Percentiles rank a stretch among this genome's conserved stretches.
These are phyloP conservation scores for Pygathrix nemaeus DNA, from an alignment of 2,113 vertebrate genomes.

Conservation along the genomic window DNA sequence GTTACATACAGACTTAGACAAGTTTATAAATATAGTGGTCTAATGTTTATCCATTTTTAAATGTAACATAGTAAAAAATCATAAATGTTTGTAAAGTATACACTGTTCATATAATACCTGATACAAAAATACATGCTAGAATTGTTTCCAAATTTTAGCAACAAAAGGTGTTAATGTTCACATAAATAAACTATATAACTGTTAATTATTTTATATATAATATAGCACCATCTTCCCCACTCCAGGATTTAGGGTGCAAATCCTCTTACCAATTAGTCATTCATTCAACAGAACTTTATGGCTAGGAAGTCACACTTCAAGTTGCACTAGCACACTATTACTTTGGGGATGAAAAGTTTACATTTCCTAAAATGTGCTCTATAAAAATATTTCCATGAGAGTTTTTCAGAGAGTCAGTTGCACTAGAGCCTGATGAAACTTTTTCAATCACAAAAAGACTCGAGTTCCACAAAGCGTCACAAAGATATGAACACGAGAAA, in stretches of 20 bases:
- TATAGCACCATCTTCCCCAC: not conserved
- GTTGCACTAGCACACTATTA: not conserved
- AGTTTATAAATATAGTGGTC: not conserved
- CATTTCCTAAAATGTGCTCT: not conserved
- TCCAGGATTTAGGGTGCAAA: not conserved
- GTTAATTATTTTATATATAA: not conserved
- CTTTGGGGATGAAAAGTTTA: not conserved
- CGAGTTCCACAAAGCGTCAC: not conserved
- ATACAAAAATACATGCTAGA: not conserved
- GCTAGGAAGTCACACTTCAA: not conserved
- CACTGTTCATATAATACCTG: not conserved
- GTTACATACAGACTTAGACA: not conserved
- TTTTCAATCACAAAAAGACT: not conserved
- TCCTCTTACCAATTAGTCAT: not conserved
- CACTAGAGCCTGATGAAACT: not conserved
- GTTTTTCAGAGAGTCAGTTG: not conserved
- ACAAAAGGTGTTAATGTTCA: not conserved
- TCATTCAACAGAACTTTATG: not conserved
- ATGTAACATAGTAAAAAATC: not conserved
- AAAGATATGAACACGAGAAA: not conserved
- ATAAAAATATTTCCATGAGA: not conserved
- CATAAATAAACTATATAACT: not conserved
- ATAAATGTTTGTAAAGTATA: not conserved
- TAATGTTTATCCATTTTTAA: not conserved
- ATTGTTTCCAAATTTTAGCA: not conserved